Conservation (phyloP, 2,888 invertebrate genomes). For the Pheosia gnoma region DNA sequence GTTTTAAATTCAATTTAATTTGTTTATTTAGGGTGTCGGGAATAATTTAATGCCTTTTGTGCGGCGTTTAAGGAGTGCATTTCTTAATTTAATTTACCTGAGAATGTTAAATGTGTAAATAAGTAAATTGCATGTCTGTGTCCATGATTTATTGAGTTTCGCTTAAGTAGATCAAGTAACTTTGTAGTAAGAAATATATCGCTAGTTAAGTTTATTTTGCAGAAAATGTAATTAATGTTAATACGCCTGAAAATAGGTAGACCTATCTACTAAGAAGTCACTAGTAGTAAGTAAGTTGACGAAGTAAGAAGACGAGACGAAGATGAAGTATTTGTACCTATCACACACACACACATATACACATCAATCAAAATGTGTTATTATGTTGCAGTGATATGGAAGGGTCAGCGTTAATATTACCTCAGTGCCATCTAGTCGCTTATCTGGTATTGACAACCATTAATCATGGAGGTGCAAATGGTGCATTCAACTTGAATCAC, state of each 20-base stretch:
- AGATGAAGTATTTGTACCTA: no score
- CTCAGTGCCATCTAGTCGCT: slow-evolving; percentile 4
- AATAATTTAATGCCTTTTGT: slow-evolving; percentile 36
- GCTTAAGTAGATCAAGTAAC: not conserved
- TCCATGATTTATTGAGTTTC: not conserved
- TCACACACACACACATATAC: no score
- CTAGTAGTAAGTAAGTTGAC: no score
- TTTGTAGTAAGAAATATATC: no score
- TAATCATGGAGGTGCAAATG: slow-evolving; percentile 28
- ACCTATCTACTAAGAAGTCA: no score
- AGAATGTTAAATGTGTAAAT: not conserved
- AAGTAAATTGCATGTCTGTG: not conserved
- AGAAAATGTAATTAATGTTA: no score
- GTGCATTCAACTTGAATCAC: slow-evolving; percentile 30
- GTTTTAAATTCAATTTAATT: slow-evolving; percentile 50
- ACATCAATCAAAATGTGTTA: not conserved
- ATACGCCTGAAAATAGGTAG: no score
- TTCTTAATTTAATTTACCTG: slow-evolving; percentile 3
- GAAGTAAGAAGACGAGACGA: no score
- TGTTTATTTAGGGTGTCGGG: slow-evolving; percentile 53
- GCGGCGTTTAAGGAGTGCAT: slow-evolving; percentile 6
- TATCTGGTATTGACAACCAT: slow-evolving; percentile 20
- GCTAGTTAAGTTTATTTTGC: no score
- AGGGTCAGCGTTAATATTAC: not conserved
- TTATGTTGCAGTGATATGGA: not conserved